Evolutionary conservation across 2,113 vertebrate genomes (phyloP).

Genomic region (Crotalus viridis): DNA sequence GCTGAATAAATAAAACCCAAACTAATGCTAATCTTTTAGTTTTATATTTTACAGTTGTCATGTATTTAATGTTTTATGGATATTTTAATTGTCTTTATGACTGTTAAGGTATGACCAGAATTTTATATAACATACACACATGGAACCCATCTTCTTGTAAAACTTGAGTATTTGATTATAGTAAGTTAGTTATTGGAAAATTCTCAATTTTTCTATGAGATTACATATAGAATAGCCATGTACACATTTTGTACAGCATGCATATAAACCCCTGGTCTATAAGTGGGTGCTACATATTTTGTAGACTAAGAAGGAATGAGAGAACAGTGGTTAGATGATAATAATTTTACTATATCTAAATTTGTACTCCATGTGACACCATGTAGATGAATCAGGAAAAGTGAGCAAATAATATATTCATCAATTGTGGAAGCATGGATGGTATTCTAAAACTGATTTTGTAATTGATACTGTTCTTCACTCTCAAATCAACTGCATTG

Average conservation of each 20-base stretch:
- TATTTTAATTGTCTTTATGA: neutral
- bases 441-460: neutral
- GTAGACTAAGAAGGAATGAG: neutral
- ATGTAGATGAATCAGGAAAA: neutral
- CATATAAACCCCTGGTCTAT: neutral
- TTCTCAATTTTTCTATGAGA: neutral
- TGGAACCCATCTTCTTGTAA: neutral
- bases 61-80: neutral
- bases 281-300: neutral
- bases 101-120: neutral
- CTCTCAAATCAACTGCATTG: too few species aligned
- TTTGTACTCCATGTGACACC: neutral
- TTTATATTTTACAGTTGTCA: neutral
- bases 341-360: neutral
- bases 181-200: neutral
- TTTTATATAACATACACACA: neutral
- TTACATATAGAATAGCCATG: neutral
- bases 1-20: neutral
- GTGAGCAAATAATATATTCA: neutral
- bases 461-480: neutral
- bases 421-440: neutral
- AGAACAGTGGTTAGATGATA: neutral
- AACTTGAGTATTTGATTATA: neutral
- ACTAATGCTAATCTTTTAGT: neutral
- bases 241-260: neutral